Evolutionary conservation across 2,888 invertebrate species (phyloP).

Genomic region (Tholera decimalis): DNA sequence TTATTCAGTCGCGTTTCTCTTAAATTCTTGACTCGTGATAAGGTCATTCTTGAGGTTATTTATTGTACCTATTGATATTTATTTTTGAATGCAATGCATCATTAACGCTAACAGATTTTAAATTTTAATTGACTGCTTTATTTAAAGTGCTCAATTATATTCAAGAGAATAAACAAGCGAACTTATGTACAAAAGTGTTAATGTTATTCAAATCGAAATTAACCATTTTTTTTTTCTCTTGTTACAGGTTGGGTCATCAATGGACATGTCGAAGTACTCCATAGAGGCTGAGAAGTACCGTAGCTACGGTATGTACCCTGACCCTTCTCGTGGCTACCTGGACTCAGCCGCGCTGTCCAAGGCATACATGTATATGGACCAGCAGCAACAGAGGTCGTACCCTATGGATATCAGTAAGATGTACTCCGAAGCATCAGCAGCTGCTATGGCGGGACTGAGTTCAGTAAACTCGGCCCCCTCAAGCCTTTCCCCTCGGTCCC

Average conservation of each 20-base stretch:
- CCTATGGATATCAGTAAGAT: slow-evolving; percentile 93
- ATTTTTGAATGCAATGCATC: slow-evolving; percentile 7
- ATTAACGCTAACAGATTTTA: slow-evolving; percentile 30
- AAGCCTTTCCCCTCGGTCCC: slow-evolving; percentile 85
- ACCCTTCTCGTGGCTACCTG: slow-evolving; percentile 93
- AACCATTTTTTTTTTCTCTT: slow-evolving; percentile 58
- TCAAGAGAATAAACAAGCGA: slow-evolving; percentile 9
- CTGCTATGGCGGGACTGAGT: slow-evolving; percentile 91
- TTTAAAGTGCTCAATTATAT: slow-evolving; percentile 14
- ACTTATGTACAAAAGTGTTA: neutral
- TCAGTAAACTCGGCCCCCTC: slow-evolving; percentile 87
- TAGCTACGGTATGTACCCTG: slow-evolving; percentile 94
- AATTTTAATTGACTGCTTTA: slow-evolving; percentile 29
- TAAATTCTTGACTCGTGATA: slow-evolving; percentile 38
- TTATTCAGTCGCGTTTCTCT: slow-evolving; percentile 41
- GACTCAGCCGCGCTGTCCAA: slow-evolving; percentile 94
- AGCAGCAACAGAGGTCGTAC: slow-evolving; percentile 90
- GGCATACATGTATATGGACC: slow-evolving; percentile 95
- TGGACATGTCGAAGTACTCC: slow-evolving; percentile 95
- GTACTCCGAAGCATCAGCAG: slow-evolving; percentile 92
- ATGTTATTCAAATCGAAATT: neutral
- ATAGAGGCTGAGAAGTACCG: slow-evolving; percentile 95
- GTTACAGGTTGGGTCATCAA: slow-evolving; percentile 94
- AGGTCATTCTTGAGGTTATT: slow-evolving; percentile 41
- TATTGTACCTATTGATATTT: slow-evolving; percentile 37